Base-by-base conservation (phyloP, 35 echinoderm and acorn worm genomes). In the Holothuria glaberrima region DNA sequence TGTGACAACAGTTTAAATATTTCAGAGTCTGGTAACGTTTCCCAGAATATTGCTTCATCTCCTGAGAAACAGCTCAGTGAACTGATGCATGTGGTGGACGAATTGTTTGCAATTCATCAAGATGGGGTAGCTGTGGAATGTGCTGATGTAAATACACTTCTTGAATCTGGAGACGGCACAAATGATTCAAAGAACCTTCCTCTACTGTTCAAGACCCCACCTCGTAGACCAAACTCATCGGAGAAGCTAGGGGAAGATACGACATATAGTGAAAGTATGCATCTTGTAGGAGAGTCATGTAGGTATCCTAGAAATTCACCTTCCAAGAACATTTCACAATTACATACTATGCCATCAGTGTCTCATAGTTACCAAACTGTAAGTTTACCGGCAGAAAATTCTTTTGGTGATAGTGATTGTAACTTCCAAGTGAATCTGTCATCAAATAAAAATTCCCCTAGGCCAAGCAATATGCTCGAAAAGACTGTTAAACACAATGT, bases 341-440 rank as follows among this genome's bases (percentile, higher is more conserved):
- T 17, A 48, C 6, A 12, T 48, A 33, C 22, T 25, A 6, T 6
- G 21, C 7, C 24, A 26, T 9, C 14, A 78, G 50, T 26, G 9
- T 48, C 44, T 52, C 30, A 73, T 73, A 33, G 69, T 9, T 73
- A 20, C 38, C 38, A 48, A 48, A 6, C 27, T 48, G 44, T 48
- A 27, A 78, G 26, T 78, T 54, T 78, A 78, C 74, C 74, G 3
- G 20, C 14, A 25, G 74, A 78, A 29, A n/a, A 78, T 78, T 78
- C 74, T 48, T 78, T 78, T 52, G 74, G 74, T n/a, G 71, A 75
- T 38, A 75, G 71, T 45, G 74, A 78, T 5, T 27, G n/a, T 22
- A 78, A 78, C 44, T 78, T 78, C n/a, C 35, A 48, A 25, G 74
- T 78, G 14, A 52, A 50, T 78, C n/a, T 78, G 13, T 48, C 44